Evolutionary conservation across 2,888 invertebrate genomes (phyloP).

Genomic region (Gari tellinella): DNA sequence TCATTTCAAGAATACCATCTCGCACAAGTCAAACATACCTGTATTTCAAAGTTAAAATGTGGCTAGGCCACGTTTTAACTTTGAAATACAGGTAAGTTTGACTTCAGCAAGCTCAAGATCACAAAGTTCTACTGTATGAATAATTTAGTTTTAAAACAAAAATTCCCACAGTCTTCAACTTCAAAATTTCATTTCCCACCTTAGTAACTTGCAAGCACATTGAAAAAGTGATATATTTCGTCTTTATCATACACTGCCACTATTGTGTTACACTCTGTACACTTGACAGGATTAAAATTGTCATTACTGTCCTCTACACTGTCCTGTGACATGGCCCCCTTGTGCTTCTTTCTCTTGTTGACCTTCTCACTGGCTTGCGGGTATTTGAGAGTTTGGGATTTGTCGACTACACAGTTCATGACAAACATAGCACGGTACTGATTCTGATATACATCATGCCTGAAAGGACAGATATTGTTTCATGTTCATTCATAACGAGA

Average conservation of each 20-base stretch:
- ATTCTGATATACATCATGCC: slow-evolving; percentile 86
- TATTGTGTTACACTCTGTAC: slow-evolving; percentile 86
- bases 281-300: slow-evolving; percentile 86
- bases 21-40: too few species aligned
- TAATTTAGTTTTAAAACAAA: too few species aligned
- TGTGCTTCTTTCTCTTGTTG: slow-evolving; percentile 65
- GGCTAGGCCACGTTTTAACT: too few species aligned
- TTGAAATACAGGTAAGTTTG: too few species aligned
- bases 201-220: slow-evolving; percentile 86
- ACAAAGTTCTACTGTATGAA: too few species aligned
- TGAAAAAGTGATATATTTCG: slow-evolving; percentile 87
- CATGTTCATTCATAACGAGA: too few species aligned
- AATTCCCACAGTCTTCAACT: too few species aligned
- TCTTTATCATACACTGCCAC: slow-evolving; percentile 86
- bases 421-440: slow-evolving; percentile 88
- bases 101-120: too few species aligned
- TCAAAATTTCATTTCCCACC: too few species aligned
- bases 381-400: slow-evolving; percentile 76
- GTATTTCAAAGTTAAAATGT: too few species aligned
- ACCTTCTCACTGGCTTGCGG: slow-evolving; percentile 79
- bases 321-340: slow-evolving; percentile 11
- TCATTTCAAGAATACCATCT: too few species aligned
- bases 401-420: slow-evolving; percentile 86
- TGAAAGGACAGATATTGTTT: slow-evolving; percentile 65
- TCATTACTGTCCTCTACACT: slow-evolving; percentile 82